Evolutionary conservation across 2,888 invertebrate genomes (phyloP).

Genomic region (Drosophila lutescens): DNA sequence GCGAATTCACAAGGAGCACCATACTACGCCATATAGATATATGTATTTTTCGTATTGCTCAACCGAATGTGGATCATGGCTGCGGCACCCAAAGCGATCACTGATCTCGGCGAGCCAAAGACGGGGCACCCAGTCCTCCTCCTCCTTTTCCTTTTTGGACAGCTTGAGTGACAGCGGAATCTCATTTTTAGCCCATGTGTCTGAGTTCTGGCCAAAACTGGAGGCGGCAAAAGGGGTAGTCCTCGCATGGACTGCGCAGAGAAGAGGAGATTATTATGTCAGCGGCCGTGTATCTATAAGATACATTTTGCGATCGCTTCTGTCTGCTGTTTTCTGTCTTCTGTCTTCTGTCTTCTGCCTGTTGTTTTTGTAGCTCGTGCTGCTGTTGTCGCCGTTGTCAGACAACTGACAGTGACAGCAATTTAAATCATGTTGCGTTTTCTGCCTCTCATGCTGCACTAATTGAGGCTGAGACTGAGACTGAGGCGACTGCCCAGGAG

Average conservation of each 20-base stretch:
- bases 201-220: constrained; percentile 22
- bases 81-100: constrained; percentile 7
- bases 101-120: constrained; percentile 4
- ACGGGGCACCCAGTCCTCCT: constrained; percentile 3
- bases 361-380: constrained; percentile 19
- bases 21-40: not conserved
- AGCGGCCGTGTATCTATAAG: constrained; percentile 62
- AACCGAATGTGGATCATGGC: constrained; percentile 33
- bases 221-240: not conserved
- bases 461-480: constrained; percentile 49
- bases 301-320: constrained; percentile 55
- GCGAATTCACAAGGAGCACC: not conserved
- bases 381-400: constrained; percentile 72
- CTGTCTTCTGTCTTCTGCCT: constrained; percentile 7
- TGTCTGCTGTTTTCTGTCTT: constrained; percentile 24
- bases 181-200: constrained; percentile 23
- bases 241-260: not conserved
- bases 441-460: constrained; percentile 50
- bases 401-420: constrained; percentile 81
- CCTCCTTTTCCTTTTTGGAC: not conserved
- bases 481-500: not conserved
- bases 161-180: constrained; percentile 25
- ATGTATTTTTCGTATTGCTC: not conserved
- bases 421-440: constrained; percentile 79
- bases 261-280: constrained; percentile 65